Evolutionary conservation across 2,888 invertebrate genomes (phyloP), one percentile per base, ranked within the genome.

Genomic region (Sthenelais limicola): DNA sequence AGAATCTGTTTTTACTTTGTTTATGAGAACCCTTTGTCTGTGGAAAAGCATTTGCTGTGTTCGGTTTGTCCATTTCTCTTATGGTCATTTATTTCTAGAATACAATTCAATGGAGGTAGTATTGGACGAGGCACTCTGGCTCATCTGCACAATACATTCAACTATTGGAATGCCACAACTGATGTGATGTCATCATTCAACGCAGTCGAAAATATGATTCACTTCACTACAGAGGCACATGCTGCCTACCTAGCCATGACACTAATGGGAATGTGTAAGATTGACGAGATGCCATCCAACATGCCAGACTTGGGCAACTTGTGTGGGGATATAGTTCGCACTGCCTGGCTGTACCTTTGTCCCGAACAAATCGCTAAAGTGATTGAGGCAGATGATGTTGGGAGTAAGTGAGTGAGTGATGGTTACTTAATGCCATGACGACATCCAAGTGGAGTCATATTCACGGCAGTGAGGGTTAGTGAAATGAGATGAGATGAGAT

Each of bases 131-230:
- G 48, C 4, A 68, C 47, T 3, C 15, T 68, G 48, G 12, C 48
- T 24, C 68, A 68, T 18, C 9, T 68, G 15, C 32, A 38, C 18
- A 15, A 68, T 9, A 7, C 47, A 3, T 68, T 48, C 28, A 3
- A 48, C 3, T 48, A 68, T 48, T 5, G 48, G 9, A 68, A 48
- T 68, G 68, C 24, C 5, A 21, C 47, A 48, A 43, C 9, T 4
- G 48, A 68, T 12, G 68, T 68, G 24, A 68, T 68, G 68, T 5
- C 43, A 7, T 47, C 12, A 24, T 68, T 68, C 48, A 68, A 68
- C 28, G 7, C 7, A n/a, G 26, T 9, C 12, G 68, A 68, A 18
- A 48, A 68, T 21, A 18, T 68, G 47, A 26, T 68, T 12, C 43
- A 32, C 4, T 68, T 68, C 28, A 15, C 9, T 28, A 68, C 68